A percentile compares a stretch with the other conserved stretches of the same genome.
These are phyloP conservation scores for Trochalopteron elliotii DNA, from an alignment of 2,113 vertebrate genomes.

Conservation along the genomic window DNA sequence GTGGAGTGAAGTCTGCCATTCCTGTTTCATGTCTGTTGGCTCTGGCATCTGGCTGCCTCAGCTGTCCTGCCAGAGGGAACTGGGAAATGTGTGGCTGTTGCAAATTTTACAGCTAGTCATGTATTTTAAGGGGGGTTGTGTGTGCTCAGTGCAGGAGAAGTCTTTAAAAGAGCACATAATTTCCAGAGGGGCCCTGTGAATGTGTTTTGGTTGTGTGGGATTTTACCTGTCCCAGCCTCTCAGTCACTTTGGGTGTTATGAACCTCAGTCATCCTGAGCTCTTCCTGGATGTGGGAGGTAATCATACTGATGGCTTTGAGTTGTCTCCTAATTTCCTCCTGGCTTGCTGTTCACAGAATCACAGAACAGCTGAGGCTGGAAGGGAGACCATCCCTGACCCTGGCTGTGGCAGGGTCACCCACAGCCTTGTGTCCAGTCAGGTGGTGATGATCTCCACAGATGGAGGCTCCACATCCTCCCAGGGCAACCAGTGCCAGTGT, in stretches of 20 bases:
- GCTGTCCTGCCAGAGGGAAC: not conserved
- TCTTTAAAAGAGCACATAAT: not conserved
- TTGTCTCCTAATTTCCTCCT: not conserved
- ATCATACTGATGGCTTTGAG: not conserved
- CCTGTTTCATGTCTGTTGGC: not conserved
- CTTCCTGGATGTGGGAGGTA: not conserved
- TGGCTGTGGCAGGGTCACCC: not conserved
- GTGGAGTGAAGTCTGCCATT: not conserved
- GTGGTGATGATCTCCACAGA: not conserved
- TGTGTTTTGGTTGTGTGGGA: not conserved
- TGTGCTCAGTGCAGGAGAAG: not conserved
- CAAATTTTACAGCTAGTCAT: not conserved
- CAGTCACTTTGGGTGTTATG: not conserved
- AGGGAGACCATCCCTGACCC: not conserved
- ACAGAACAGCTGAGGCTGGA: not conserved
- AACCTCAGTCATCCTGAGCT: not conserved
- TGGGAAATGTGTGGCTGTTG: not conserved
- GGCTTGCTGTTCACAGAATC: not conserved
- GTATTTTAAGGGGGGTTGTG: not conserved
- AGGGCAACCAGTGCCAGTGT: not conserved
- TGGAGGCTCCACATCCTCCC: not conserved
- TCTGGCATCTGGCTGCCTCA: not conserved
- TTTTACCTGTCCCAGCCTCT: not conserved
- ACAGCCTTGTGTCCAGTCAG: not conserved
- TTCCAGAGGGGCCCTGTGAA: not conserved